These are phyloP conservation scores for Ruditapes philippinarum DNA, from an alignment of 1,140 invertebrate species.

Conservation along the genomic window DNA sequence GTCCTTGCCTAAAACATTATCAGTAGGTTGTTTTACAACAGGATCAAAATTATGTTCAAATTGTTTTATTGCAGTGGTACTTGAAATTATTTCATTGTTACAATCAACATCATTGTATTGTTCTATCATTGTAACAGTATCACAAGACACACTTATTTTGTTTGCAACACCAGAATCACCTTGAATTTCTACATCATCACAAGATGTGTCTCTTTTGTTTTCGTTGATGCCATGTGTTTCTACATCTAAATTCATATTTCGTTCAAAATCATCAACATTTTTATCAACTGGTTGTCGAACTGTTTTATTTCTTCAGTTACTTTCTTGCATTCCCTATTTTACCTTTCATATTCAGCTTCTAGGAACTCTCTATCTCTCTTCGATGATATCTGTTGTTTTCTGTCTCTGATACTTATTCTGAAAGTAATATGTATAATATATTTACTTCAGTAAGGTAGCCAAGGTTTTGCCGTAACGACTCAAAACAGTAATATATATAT, in stretches of 20 bases:
- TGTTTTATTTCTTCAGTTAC: conserved; percentile 24
- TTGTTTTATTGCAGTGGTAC: too few relatives aligned
- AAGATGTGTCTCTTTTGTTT: not conserved
- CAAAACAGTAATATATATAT: too few relatives aligned
- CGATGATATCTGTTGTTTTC: conserved; percentile 39
- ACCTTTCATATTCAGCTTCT: conserved; percentile 59
- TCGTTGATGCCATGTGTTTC: too few relatives aligned
- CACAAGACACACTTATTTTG: not conserved
- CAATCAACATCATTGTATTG: not conserved
- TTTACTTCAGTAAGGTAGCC: too few relatives aligned
- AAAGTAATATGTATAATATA: not conserved
- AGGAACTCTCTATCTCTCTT: conserved; percentile 47
- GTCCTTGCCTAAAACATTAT: not conserved
- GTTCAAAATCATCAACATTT: not conserved
- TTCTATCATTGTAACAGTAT: not conserved
- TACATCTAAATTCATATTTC: not conserved
- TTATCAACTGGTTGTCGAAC: not conserved
- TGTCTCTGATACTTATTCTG: conserved; percentile 63
- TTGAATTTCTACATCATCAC: not conserved
- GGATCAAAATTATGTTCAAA: too few relatives aligned
- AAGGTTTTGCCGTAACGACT: too few relatives aligned
- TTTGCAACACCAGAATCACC: not conserved
- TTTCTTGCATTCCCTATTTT: conserved; percentile 55
- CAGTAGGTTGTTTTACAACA: not conserved
- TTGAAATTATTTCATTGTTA: not conserved